Base-by-base conservation (phyloP, 2,888 invertebrate species). In the Amiota minor region DNA sequence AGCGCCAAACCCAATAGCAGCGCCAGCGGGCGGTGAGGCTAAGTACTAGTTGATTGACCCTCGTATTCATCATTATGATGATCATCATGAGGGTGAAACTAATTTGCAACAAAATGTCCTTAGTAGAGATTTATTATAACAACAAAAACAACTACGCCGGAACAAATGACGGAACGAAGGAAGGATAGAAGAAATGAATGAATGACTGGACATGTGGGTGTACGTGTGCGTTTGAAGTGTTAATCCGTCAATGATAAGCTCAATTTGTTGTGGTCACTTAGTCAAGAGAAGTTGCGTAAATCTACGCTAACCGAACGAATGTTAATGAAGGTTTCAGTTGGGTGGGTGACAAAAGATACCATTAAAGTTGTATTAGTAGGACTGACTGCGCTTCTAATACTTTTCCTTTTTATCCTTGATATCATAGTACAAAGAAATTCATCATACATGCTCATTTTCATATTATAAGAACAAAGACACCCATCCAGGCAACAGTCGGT, bases 231-330 rank as follows among this genome's bases (percentile, higher is more conserved):
- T 83, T 79, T 81, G 80, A 82, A 83, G 81, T 86, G 86, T 81
- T 86, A 86, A 86, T 86, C 86, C 86, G 86, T 85, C 86, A 84
- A 86, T 85, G 86, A 86, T 86, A 86, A 84, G 85, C 82, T 85
- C 86, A 84, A 83, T 85, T 86, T 85, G 84, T 79, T 84, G 83
- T 83, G 83, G 85, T 83, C 85, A 84, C 82, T 84, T 78, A 84
- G 76, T 35, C 6, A 8, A 35, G 2, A 35, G 35, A 35, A 35
- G 35, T 35, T 35, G 35, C 35, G 6, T 35, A 35, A 35, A 35
- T 35, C 35, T 35, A 35, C 35, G 35, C 35, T 35, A 35, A 35
- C 35, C 35, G 35, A 35, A 35, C 35, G 6, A 35, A 35, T 35
- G 35, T 35, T 35, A 35, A 35, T 35, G 35, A 35, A 35, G 35